These are phyloP conservation scores for Synergus laeviventris DNA, from an alignment of 2,888 invertebrate species.

Conservation along the genomic window DNA sequence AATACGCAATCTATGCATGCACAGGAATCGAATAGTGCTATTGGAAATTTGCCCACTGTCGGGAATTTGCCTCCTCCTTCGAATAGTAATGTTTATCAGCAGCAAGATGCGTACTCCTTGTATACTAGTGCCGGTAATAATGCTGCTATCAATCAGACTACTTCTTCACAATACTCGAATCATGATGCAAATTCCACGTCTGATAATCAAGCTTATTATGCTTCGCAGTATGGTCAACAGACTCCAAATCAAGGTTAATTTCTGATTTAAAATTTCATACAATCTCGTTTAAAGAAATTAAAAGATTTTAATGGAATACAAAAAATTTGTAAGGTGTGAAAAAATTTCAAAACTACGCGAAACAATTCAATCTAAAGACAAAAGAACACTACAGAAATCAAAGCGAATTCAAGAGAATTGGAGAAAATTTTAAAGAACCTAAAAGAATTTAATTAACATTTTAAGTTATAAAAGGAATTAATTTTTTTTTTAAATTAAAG, in stretches of 20 bases:
- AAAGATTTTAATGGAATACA: too few relatives aligned
- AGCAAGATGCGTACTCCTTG: constrained; percentile 57
- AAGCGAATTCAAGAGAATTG: too few relatives aligned
- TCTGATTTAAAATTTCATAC: not conserved
- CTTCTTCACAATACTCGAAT: constrained; percentile 64
- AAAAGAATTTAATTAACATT: too few relatives aligned
- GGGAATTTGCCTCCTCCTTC: constrained; percentile 29
- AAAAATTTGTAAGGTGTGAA: too few relatives aligned
- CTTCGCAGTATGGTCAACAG: constrained; percentile 62
- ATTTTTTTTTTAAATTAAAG: too few relatives aligned
- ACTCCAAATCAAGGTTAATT: constrained; percentile 60
- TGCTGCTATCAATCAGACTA: constrained; percentile 65
- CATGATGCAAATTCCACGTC: constrained; percentile 55
- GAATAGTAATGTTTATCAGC: constrained; percentile 43
- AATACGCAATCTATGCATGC: constrained; percentile 66
- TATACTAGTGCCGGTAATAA: constrained; percentile 69
- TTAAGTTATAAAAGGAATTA: not conserved
- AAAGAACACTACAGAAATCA: too few relatives aligned
- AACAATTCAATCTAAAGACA: too few relatives aligned
- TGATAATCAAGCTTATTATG: constrained; percentile 62
- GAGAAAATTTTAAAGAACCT: too few relatives aligned
- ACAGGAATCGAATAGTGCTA: constrained; percentile 45
- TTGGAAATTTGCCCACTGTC: not conserved
- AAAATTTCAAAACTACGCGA: too few relatives aligned
- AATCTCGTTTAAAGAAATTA: too few relatives aligned